A percentile compares a stretch with the other conserved stretches of the same genome.
These are phyloP conservation scores for Camptogramma bilineatum DNA, from an alignment of 2,888 invertebrate species.

Conservation along the genomic window DNA sequence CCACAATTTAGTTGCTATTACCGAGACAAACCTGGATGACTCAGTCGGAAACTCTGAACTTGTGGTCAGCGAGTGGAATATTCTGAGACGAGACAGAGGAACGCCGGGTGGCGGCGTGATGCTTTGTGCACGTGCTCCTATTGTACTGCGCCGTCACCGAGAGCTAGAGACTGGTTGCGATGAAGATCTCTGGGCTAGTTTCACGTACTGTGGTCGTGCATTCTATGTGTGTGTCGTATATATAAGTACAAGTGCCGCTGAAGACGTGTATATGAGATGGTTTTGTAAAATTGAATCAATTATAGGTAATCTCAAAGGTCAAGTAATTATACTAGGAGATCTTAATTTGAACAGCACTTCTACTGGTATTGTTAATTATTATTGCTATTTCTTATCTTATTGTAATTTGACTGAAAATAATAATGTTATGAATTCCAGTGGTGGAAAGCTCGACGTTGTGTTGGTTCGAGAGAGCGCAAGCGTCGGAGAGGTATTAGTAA, in stretches of 20 bases:
- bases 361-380: constrained; percentile 16
- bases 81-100: constrained; percentile 4
- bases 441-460: constrained; percentile 17
- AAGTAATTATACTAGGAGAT: constrained; percentile 15
- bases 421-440: not conserved
- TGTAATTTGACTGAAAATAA: constrained; percentile 9
- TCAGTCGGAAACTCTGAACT: constrained; percentile 12
- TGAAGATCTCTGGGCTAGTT: constrained; percentile 17
- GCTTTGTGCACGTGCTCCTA: constrained; percentile 10
- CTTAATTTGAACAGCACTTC: constrained; percentile 21
- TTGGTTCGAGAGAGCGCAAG: constrained; percentile 13
- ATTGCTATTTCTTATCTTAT: constrained; percentile 18
- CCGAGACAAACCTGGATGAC: constrained; percentile 1
- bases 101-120: constrained; percentile 5
- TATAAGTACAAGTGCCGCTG: constrained; percentile 1
- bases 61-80: not conserved
- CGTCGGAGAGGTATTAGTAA: not conserved
- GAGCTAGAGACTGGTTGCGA: not conserved
- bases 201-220: constrained; percentile 3
- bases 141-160: not conserved
- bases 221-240: constrained; percentile 7
- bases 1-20: not conserved
- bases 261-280: constrained; percentile 11
- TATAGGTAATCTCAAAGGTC: constrained; percentile 3
- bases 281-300: constrained; percentile 17